Evolutionary conservation across 2,797 vertebrate species (phyloP).

Genomic region (Erethizon dorsatum): DNA sequence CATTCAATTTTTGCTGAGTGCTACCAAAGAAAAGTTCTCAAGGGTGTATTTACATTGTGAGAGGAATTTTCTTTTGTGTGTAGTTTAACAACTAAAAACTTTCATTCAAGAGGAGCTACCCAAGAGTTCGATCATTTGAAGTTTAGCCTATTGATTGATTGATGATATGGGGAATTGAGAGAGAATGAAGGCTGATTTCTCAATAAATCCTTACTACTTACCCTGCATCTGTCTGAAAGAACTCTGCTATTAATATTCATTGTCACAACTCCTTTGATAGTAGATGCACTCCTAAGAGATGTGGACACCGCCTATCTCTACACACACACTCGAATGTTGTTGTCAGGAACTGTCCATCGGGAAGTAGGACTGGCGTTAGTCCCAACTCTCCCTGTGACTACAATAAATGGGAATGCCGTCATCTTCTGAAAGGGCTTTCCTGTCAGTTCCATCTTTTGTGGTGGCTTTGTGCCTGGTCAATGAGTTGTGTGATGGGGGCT

Average conservation of each 20-base stretch:
- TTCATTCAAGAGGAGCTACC: conserved; percentile 11
- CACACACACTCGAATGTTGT: not conserved
- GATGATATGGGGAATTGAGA: conserved; percentile 51
- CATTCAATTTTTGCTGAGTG: not conserved
- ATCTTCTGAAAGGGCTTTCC: not conserved
- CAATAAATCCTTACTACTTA: conserved; percentile 46
- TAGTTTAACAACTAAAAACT: conserved; percentile 21
- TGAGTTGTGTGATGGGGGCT: not conserved
- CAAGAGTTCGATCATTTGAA: conserved; percentile 59
- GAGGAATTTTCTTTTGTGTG: conserved; percentile 57
- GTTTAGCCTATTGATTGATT: conserved; percentile 56
- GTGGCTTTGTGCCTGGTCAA: not conserved
- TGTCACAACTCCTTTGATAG: conserved; percentile 41
- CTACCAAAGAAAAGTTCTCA: conserved; percentile 30
- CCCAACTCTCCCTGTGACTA: not conserved
- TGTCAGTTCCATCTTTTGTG: not conserved
- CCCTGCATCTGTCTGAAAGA: not conserved
- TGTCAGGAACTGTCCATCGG: not conserved
- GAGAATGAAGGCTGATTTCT: conserved; percentile 45
- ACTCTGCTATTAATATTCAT: not conserved
- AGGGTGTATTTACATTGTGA: not conserved
- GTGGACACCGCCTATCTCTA: not conserved
- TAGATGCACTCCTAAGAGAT: conserved; percentile 23
- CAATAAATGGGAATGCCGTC: not conserved
- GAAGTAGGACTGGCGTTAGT: not conserved